Evolutionary conservation across 2,797 vertebrate genomes (phyloP).

Genomic region (Siniperca obscura): DNA sequence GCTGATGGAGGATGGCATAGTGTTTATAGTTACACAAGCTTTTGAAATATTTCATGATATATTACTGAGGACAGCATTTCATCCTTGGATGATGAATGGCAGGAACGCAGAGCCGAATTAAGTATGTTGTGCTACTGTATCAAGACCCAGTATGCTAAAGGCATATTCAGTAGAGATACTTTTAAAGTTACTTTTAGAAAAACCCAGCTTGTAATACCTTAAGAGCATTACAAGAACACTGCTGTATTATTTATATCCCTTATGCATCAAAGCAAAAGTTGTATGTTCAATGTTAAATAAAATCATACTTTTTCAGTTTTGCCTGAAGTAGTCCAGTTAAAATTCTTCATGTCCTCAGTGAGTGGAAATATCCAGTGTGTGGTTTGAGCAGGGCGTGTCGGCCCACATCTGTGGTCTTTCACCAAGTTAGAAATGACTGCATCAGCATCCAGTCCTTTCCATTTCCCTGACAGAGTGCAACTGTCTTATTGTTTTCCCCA

Average conservation of each 20-base stretch:
- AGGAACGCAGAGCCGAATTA: slow-evolving; percentile 20
- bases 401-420: slow-evolving; percentile 64
- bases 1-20: slow-evolving; percentile 20
- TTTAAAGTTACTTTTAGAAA: slow-evolving; percentile 20
- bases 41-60: slow-evolving; percentile 18
- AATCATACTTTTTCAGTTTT: slow-evolving; percentile 35
- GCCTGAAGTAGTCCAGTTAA: slow-evolving; percentile 33
- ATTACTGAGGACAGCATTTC: background rate
- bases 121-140: background rate
- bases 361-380: slow-evolving; percentile 65
- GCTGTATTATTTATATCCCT: slow-evolving; percentile 39
- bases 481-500: slow-evolving; percentile 58
- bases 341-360: slow-evolving; percentile 50
- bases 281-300: slow-evolving; percentile 14
- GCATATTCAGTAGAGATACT: background rate
- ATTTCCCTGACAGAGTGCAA: slow-evolving; percentile 20
- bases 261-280: slow-evolving; percentile 27
- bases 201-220: slow-evolving; percentile 18
- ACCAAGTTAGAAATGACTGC: slow-evolving; percentile 48
- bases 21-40: slow-evolving; percentile 10
- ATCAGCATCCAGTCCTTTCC: slow-evolving; percentile 47
- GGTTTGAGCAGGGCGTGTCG: slow-evolving; percentile 64
- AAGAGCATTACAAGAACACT: slow-evolving; percentile 23
- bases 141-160: background rate
- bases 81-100: slow-evolving; percentile 23